Evolutionary conservation across 2,113 vertebrate genomes (phyloP), one percentile per base, ranked within the genome.

Genomic region (Toxotes jaculatrix): DNA sequence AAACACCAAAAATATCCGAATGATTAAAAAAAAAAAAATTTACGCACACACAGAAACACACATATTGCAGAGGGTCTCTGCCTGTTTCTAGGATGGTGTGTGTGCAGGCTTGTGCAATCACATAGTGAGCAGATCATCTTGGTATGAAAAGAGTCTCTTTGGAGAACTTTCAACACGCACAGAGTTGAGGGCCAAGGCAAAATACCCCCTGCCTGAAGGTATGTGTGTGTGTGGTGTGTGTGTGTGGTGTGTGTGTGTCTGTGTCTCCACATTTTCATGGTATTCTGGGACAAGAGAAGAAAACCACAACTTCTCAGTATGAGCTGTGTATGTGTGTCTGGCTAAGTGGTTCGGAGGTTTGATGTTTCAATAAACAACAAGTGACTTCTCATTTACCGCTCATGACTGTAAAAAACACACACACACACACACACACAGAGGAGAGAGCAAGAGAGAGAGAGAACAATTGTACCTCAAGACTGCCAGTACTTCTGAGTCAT

Each of bases 401-500:
- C 70, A 66, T 78, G 36, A 87, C 78, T 77, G 77, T 77, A 83
- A 81, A 38, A 84, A 14, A 42, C 59, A 75, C 57, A 65, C 51
- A 74, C 57, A 69, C 74, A 69, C 23, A 60, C 63, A 65, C 77
- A 72, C 62, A 81, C 63, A 60, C 57, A 80, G 43, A 77, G 27
- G 27, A 27, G 27, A 27, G 27, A 27, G 27, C 27, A 27, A 27
- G 27, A 27, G 27, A 27, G 27, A 27, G 13, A 69, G 34, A 68
- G 38, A 83, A 77, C 83, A 82, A 83, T 88, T 71, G 79, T 47
- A 83, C 81, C 82, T 90, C 85, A 74, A 64, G 84, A 71, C 82
- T 90, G 87, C 84, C 89, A 89, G 91, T 84, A 56, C 38, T 34
- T 88, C 57, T 91, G 90, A 91, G 85, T 92, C 91, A 93, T 88